Conservation (phyloP, 2,888 invertebrate genomes). For the Pelosia muscerda region DNA sequence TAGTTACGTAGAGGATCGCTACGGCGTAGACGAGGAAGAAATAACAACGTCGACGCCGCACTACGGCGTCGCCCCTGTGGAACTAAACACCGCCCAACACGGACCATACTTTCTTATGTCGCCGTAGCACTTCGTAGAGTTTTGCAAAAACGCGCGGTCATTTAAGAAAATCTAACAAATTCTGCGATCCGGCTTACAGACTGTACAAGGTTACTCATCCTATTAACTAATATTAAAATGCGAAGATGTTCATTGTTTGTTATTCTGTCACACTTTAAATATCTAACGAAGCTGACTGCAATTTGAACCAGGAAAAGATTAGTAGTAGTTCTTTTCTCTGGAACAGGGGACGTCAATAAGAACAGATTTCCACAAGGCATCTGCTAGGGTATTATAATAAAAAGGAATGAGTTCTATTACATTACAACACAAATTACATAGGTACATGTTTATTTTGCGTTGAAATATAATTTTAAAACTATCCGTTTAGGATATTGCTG, state of each 20-base stretch:
- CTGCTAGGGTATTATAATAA: not conserved
- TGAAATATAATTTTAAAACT: no score
- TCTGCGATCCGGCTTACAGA: no score
- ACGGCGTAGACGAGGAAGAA: slow-evolving; percentile 47
- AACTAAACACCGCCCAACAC: slow-evolving; percentile 39
- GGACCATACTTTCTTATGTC: slow-evolving; percentile 31
- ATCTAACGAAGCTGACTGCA: not conserved
- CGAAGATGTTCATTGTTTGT: not conserved
- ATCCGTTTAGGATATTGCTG: not conserved
- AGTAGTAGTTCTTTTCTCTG: not conserved
- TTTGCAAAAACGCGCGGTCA: slow-evolving; percentile 39
- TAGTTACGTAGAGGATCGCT: slow-evolving; percentile 49
- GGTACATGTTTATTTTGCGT: no score
- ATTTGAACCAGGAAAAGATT: not conserved
- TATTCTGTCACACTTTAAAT: not conserved
- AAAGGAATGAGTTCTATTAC: not conserved
- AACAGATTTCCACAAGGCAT: not conserved
- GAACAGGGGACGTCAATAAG: not conserved
- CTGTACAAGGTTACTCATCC: no score
- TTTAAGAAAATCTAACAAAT: slow-evolving; percentile 20
- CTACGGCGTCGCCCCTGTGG: slow-evolving; percentile 45
- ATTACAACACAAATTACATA: not conserved
- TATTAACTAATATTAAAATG: not conserved
- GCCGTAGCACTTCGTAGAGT: slow-evolving; percentile 42
- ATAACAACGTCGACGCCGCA: slow-evolving; percentile 51